A percentile compares a stretch with the other conserved stretches of the same genome.
These are phyloP conservation scores for Coregonus ussuriensis DNA, from an alignment of 2,797 vertebrate genomes.

Conservation along the genomic window DNA sequence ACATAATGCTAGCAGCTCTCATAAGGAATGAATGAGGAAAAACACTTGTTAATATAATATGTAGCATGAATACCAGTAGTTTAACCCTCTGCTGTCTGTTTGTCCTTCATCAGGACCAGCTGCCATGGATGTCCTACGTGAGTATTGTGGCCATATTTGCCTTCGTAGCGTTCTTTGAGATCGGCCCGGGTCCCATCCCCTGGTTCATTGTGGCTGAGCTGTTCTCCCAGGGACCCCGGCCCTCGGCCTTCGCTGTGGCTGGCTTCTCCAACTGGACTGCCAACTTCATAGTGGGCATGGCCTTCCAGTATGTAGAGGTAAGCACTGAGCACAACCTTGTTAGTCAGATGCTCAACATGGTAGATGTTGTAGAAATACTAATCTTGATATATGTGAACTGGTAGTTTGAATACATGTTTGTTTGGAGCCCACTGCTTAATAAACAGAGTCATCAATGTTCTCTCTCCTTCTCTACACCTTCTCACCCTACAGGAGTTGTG, in stretches of 20 bases:
- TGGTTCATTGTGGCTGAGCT: slow-evolving; percentile 98
- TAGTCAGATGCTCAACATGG: neutral
- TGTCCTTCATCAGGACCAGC: slow-evolving; percentile 70
- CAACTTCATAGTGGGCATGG: slow-evolving; percentile 96
- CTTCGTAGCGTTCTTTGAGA: slow-evolving; percentile 97
- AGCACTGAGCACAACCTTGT: slow-evolving; percentile 40
- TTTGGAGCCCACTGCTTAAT: neutral
- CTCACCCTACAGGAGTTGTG: slow-evolving; percentile 77
- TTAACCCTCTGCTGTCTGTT: neutral
- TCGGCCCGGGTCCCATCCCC: slow-evolving; percentile 95
- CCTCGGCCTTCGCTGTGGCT: slow-evolving; percentile 88
- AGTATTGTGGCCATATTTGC: slow-evolving; percentile 94
- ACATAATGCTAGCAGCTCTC: too few species aligned
- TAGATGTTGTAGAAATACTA: neutral
- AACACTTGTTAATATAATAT: neutral
- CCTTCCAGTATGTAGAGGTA: slow-evolving; percentile 92
- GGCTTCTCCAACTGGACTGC: slow-evolving; percentile 97
- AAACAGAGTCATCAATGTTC: neutral
- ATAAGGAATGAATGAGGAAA: too few species aligned
- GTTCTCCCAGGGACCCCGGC: slow-evolving; percentile 96
- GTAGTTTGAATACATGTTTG: neutral
- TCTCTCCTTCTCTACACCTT: neutral
- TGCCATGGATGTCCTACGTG: slow-evolving; percentile 92
- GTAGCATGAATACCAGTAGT: neutral
- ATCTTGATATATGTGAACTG: neutral